Evolutionary conservation across 2,113 vertebrate genomes (phyloP).

Genomic region (Perca fluviatilis): DNA sequence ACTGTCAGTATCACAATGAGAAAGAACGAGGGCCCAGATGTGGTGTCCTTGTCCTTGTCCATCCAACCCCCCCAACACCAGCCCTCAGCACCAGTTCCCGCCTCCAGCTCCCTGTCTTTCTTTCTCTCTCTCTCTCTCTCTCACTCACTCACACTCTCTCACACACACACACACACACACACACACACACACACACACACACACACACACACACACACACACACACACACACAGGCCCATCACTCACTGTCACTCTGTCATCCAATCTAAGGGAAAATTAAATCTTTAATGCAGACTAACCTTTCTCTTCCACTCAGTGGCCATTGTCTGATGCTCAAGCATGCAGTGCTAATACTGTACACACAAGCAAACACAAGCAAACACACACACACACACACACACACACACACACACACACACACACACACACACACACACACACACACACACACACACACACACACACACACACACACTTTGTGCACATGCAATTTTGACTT

Average conservation of each 20-base stretch:
- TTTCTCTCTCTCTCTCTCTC: too few species aligned
- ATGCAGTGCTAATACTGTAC: neutral
- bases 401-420: too few species aligned
- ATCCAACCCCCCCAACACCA: constrained; percentile 1
- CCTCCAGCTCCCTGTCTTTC: constrained; percentile 31
- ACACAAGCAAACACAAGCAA: too few species aligned
- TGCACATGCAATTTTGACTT: neutral
- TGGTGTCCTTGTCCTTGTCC: constrained; percentile 76
- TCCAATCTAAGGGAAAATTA: constrained; percentile 47
- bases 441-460: too few species aligned
- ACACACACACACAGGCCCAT: constrained; percentile 43
- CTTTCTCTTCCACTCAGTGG: constrained; percentile 46
- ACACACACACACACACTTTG: neutral
- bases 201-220: too few species aligned
- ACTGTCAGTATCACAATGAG: constrained; percentile 73
- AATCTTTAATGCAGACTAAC: constrained; percentile 52
- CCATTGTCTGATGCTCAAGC: constrained; percentile 30
- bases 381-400: too few species aligned
- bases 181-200: constrained; percentile 1
- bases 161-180: too few species aligned
- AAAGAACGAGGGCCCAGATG: constrained; percentile 46
- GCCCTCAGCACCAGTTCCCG: neutral
- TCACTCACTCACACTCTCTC: too few species aligned
- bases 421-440: too few species aligned
- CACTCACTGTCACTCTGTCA: constrained; percentile 66